A percentile compares a stretch with the other conserved stretches of the same genome.
Conservation (phyloP, 2,888 invertebrate species). For the Temnothorax ravouxi region DNA sequence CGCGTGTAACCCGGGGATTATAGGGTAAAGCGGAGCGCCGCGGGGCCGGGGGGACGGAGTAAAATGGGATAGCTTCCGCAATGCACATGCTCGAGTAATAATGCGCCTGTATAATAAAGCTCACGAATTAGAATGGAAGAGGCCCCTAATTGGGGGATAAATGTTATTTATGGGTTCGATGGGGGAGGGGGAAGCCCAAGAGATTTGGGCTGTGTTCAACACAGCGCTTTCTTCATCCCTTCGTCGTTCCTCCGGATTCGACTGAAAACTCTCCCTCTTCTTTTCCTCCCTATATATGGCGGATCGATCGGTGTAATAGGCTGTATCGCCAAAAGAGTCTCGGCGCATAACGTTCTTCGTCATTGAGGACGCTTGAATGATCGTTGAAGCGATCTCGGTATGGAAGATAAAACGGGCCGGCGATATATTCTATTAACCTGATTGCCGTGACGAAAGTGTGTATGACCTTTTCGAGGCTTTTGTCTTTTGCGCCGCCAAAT, state of each 20-base stretch:
- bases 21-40: constrained; percentile 17
- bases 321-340: neutral
- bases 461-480: constrained; percentile 67
- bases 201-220: constrained; percentile 42
- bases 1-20: constrained; percentile 67
- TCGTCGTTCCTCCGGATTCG: constrained; percentile 1
- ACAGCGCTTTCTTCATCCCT: constrained; percentile 2
- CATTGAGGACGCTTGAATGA: constrained; percentile 1
- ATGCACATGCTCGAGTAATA: constrained; percentile 73
- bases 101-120: constrained; percentile 77
- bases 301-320: neutral
- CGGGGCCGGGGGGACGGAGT: neutral
- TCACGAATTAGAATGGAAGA: constrained; percentile 79
- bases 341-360: neutral
- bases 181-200: neutral
- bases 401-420: constrained; percentile 64
- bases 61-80: constrained; percentile 52
- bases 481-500: constrained; percentile 65
- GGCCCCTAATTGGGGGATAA: constrained; percentile 79
- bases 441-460: constrained; percentile 74
- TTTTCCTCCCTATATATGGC: too few relatives aligned
- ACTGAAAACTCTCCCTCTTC: neutral
- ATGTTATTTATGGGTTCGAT: constrained; percentile 74
- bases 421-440: constrained; percentile 80
- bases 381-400: constrained; percentile 5